A percentile compares a stretch with the other conserved stretches of the same genome.
Conservation (phyloP, 2,888 invertebrate genomes). For the Drosophila emarginata region DNA sequence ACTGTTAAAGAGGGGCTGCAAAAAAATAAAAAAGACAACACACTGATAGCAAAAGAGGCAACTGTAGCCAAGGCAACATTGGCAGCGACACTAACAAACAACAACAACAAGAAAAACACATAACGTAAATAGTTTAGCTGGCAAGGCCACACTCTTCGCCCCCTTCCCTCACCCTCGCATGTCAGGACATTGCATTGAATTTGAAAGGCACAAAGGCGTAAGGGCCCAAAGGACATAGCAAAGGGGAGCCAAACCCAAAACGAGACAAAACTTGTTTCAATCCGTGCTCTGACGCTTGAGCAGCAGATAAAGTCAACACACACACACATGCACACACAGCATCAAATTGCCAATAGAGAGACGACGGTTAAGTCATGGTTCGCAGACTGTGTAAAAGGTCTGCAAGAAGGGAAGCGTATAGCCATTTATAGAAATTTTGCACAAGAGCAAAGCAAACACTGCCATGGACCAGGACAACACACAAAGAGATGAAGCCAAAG, state of each 20-base stretch:
- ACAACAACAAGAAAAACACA: conserved; percentile 12
- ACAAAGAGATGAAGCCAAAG: not conserved
- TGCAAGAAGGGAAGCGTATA: not conserved
- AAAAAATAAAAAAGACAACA: not conserved
- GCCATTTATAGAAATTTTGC: conserved; percentile 66
- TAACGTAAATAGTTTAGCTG: conserved; percentile 64
- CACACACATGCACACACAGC: conserved; percentile 10
- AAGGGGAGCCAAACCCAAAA: conserved; percentile 18
- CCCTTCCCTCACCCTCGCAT: not conserved
- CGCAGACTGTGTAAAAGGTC: not conserved
- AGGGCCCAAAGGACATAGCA: conserved; percentile 25
- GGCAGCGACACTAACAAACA: conserved; percentile 1
- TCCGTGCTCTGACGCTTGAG: conserved; percentile 37
- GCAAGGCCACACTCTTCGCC: conserved; percentile 34
- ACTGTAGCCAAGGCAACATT: conserved; percentile 56
- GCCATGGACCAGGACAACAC: not conserved
- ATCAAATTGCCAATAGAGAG: conserved; percentile 57
- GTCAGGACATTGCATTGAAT: conserved; percentile 63
- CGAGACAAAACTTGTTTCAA: conserved; percentile 24
- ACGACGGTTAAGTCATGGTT: conserved; percentile 19
- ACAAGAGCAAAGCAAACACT: conserved; percentile 47
- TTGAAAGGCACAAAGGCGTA: conserved; percentile 59
- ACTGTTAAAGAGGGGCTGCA: conserved; percentile 55
- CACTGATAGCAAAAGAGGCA: not conserved
- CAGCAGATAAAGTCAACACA: conserved; percentile 66